Percentiles rank a stretch among this genome's conserved stretches.
Conservation (phyloP, 2,113 vertebrate genomes). For the Platysternon megacephalum region DNA sequence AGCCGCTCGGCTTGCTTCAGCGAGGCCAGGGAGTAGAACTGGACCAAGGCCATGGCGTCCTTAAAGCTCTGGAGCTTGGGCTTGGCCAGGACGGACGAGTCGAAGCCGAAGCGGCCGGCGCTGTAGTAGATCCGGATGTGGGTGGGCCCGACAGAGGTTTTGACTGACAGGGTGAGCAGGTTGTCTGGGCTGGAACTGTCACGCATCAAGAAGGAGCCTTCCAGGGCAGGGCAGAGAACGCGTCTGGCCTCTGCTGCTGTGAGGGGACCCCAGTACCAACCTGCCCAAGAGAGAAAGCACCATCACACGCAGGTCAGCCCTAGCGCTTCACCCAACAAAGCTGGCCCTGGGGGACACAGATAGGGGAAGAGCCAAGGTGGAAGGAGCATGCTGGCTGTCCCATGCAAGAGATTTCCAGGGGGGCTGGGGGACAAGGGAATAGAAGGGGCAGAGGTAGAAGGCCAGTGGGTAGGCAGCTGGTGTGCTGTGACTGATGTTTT, state of each 20-base stretch:
- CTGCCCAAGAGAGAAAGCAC: background rate
- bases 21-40: conserved; percentile 52
- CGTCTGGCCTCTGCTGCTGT: conserved; percentile 53
- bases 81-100: conserved; percentile 53
- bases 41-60: conserved; percentile 55
- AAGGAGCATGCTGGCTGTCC: background rate
- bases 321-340: too few species aligned
- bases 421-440: too few species aligned
- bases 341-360: too few species aligned
- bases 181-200: conserved; percentile 60
- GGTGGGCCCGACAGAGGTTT: conserved; percentile 57
- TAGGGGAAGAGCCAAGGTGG: background rate
- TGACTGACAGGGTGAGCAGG: conserved; percentile 62
- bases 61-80: conserved; percentile 53
- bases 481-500: too few species aligned
- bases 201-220: conserved; percentile 60
- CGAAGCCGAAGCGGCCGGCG: conserved; percentile 53
- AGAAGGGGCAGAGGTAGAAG: too few species aligned
- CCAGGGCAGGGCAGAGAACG: conserved; percentile 30
- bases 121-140: conserved; percentile 62
- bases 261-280: conserved; percentile 70
- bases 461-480: too few species aligned
- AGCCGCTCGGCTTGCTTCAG: background rate
- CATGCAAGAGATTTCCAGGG: too few species aligned
- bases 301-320: background rate